phyloP scores from a whole-genome alignment of 2,113 vertebrate species.

The Triplophysa rosa region DNA sequence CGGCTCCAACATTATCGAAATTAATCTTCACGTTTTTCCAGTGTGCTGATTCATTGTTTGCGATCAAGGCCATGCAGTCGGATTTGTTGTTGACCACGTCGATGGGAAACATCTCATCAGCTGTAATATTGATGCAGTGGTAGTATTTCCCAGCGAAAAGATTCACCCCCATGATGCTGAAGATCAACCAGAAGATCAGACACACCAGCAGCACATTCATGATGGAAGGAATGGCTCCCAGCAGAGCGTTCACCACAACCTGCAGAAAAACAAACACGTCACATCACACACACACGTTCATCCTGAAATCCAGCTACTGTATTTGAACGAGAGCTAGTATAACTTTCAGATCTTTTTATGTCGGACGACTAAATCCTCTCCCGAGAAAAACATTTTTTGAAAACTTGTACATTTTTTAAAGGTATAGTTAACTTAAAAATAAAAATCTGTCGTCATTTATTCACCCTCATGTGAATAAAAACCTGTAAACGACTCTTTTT shows the following conservation, averaged over 20 bases:
- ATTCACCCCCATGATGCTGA: slow-evolving; percentile 99
- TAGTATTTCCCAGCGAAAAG: slow-evolving; percentile 96
- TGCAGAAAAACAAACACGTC: slow-evolving; percentile 54
- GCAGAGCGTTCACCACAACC: slow-evolving; percentile 97
- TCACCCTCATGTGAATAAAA: no score
- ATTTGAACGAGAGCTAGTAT: no score
- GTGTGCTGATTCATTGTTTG: slow-evolving; percentile 75
- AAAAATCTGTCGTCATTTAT: no score
- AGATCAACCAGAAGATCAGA: slow-evolving; percentile 99
- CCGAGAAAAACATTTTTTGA: no score
- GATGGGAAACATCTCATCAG: slow-evolving; percentile 74
- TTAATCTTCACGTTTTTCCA: slow-evolving; percentile 99
- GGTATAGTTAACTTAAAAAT: no score
- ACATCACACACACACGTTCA: slow-evolving; percentile 3
- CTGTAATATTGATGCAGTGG: slow-evolving; percentile 89
- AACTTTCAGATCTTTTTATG: no score
- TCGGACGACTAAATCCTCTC: no score
- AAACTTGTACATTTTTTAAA: no score
- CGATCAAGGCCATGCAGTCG: slow-evolving; percentile 77
- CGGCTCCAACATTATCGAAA: slow-evolving; percentile 96
- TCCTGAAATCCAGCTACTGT: no score
- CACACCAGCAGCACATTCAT: slow-evolving; percentile 99
- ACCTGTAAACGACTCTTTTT: no score
- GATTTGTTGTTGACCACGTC: slow-evolving; percentile 83
- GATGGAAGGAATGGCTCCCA: slow-evolving; percentile 98